These are phyloP conservation scores for Sigmodon hispidus DNA, from an alignment of 2,113 vertebrate species.

Conservation along the genomic window DNA sequence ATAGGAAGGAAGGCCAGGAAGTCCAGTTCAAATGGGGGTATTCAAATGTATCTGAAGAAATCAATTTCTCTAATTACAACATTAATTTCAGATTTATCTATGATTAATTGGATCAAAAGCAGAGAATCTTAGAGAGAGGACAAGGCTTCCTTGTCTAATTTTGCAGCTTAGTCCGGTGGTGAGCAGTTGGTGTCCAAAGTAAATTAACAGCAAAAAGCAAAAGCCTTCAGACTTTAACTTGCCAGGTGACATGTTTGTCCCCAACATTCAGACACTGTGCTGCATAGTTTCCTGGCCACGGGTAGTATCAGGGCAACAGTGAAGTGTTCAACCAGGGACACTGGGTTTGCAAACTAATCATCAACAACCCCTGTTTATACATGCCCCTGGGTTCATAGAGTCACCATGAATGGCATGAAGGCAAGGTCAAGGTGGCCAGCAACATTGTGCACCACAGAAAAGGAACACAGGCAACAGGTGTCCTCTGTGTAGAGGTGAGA, in stretches of 20 bases:
- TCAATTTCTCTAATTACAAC: not conserved
- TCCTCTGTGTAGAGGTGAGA: not conserved
- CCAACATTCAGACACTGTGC: not conserved
- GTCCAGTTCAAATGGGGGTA: not conserved
- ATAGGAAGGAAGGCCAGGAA: not conserved
- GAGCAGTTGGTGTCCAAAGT: not conserved
- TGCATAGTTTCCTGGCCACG: not conserved
- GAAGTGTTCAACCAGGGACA: not conserved
- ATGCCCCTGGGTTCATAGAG: not conserved
- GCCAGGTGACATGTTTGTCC: not conserved
- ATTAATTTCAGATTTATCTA: not conserved
- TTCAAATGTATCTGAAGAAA: not conserved
- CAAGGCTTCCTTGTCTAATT: not conserved
- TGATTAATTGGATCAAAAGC: not conserved
- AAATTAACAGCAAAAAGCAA: not conserved
- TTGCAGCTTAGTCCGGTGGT: not conserved
- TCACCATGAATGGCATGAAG: not conserved
- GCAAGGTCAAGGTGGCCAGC: not conserved
- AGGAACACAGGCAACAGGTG: accelerated
- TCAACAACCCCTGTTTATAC: too few relatives aligned
- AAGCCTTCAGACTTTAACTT: not conserved
- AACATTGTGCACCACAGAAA: too few relatives aligned
- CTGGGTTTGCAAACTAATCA: too few relatives aligned
- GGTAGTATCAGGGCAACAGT: too few relatives aligned
- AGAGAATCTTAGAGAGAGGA: not conserved